Evolutionary conservation across 2,888 invertebrate species (phyloP), one percentile per base, ranked within the genome.

Genomic region (Spisula solida): DNA sequence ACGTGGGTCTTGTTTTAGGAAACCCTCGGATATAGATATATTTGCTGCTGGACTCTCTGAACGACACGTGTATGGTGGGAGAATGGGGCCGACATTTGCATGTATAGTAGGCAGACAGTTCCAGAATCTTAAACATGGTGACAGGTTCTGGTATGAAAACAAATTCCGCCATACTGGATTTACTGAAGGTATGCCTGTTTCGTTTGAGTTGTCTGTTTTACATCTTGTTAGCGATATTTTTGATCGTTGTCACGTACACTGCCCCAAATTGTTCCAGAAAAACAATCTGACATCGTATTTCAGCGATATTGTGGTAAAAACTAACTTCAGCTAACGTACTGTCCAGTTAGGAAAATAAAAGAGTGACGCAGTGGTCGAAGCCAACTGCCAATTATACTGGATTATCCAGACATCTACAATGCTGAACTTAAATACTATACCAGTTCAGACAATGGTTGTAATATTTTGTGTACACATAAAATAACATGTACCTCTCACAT

Each of bases 21-120:
- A 97, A 47, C 98, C 98, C 0, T 98, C 98, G 10, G 99, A 99
- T 96, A 97, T 99, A 51, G 99, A 99, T 96, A 96, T 99, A 51
- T 99, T 98, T 96, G 98, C 98, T 0, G 99, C 98, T 0, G 98
- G 98, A 0, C 96, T 99, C 48, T 98, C 98, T 20, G 99, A 99
- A 96, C 97, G 97, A 12, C 98, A 98, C 90, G 98, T 97, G 88
- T 96, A 97, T 94, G 98, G 98, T 8, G 98, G 98, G 0, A 97
- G 98, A 31, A 97, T 99, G 83, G 99, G 99, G 0, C 98, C 99
- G 0, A 98, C 98, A 0, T 97, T 98, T 86, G 98, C 98, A 20
- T 99, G 99, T 95, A 97, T 99, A 90, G 97, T 99, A 81, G 97
- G 98, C 0, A 98, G 98, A 97, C 99, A 99, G 97, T 99, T 99